phyloP scores from a whole-genome alignment of 2,888 invertebrate genomes.

The Lepidocyrtinus sp. region DNA sequence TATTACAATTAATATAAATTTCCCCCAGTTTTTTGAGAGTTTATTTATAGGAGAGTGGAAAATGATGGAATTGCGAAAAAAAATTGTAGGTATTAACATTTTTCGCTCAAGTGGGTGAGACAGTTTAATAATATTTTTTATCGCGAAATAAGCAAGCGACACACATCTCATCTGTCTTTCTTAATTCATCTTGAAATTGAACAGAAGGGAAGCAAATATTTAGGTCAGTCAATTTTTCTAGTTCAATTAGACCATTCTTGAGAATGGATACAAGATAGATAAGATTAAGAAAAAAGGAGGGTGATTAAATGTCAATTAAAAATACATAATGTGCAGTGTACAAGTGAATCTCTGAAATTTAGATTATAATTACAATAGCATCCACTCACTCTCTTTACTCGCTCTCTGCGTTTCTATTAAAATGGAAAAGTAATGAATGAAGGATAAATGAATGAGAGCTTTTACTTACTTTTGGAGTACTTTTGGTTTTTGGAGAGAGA shows the following conservation, averaged over 20 bases:
- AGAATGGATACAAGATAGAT: neutral
- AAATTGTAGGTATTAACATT: neutral
- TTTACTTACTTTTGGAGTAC: conserved; percentile 19
- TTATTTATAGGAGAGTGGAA: neutral
- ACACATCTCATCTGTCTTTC: neutral
- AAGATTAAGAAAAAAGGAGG: neutral
- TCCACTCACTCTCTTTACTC: neutral
- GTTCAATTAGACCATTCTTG: conserved; percentile 48
- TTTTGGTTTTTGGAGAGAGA: too few relatives aligned
- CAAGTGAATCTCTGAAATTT: conserved; percentile 7
- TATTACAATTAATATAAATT: neutral
- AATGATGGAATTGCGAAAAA: neutral
- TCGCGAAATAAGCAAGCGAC: conserved; percentile 5
- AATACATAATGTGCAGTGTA: neutral
- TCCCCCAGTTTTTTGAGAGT: neutral
- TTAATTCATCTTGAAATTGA: neutral
- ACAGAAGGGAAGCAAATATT: conserved; percentile 5
- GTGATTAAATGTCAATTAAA: neutral
- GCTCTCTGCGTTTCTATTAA: neutral
- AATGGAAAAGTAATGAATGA: conserved; percentile 32
- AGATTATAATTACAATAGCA: conserved; percentile 17
- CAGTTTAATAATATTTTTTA: conserved; percentile 24
- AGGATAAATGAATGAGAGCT: conserved; percentile 21
- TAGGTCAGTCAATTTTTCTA: conserved; percentile 52
- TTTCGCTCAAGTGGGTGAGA: conserved; percentile 5